Evolutionary conservation across 2,888 invertebrate species (phyloP), one percentile per base, ranked within the genome.

Genomic region (Apantesis nais): DNA sequence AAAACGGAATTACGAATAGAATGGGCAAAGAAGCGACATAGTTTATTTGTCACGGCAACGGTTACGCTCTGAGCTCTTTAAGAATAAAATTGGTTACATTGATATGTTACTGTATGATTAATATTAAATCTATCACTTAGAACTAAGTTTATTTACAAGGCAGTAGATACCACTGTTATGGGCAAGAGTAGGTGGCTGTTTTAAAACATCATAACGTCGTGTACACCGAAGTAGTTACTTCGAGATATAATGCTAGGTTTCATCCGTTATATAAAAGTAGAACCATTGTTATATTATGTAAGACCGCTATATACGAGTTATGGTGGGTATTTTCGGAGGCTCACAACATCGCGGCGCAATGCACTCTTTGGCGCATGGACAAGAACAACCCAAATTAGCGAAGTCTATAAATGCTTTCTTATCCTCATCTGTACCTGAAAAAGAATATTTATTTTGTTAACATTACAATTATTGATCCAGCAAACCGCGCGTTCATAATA

Each of bases 351-450:
- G 86, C 0, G 94, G 94, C 9, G 93, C 93, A 2, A 80, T 86
- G 83, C 96, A 94, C 79, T 94, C 94, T 76, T 95, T 95, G 39
- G 93, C 96, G 66, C 94, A 95, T 0, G 93, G 93, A 55, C 86
- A 89, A 5, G 89, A 88, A 73, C 91, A 92, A 1, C 92, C 93
- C 12, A 87, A 86, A 75, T 92, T 93, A 1, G 90, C 90, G 66
- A 92, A 92, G 55, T 95, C 93, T 70, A 94, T 85, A 68, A 91
- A 76, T 25, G 87, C 86, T 75, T 92, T 93, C 72, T 91, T 90
- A 70, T 94, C 95, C 77, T 94, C 94, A 14, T 90, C 92, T 69
- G 91, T 87, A 77, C 91, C 94, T 94, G 62, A 52, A 44, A 62
- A 37, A 48, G 16, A 62, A 22, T 8, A 62, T 62, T 64, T 34